Conservation (phyloP, 2,888 invertebrate genomes). For the Ischnura elegans region DNA sequence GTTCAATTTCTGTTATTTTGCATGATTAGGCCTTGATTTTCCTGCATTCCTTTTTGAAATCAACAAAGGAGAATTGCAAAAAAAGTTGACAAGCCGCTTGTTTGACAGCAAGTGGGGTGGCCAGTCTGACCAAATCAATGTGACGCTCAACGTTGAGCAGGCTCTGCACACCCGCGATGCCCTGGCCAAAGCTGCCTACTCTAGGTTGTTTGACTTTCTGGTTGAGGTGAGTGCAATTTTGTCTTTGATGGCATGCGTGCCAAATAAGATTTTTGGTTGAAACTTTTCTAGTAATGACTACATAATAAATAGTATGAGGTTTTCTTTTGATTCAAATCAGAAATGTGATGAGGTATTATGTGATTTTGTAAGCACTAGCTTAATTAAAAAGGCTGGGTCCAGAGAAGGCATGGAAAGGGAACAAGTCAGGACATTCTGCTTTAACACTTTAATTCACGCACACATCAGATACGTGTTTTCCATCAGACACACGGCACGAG, state of each 20-base stretch:
- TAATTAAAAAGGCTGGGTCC: background rate
- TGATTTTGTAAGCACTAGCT: no score
- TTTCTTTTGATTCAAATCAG: no score
- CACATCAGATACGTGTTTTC: no score
- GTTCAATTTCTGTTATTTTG: background rate
- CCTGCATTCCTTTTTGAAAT: conserved; percentile 83
- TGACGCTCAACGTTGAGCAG: conserved; percentile 83
- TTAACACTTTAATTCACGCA: no score
- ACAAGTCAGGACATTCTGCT: no score
- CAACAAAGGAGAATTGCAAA: conserved; percentile 79
- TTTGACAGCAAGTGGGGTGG: conserved; percentile 86
- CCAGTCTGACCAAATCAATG: conserved; percentile 83
- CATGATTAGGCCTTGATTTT: conserved; percentile 77
- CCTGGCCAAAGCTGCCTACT: conserved; percentile 83
- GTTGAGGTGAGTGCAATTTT: conserved; percentile 77
- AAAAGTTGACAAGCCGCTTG: conserved; percentile 82
- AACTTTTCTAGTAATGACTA: no score
- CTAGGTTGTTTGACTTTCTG: conserved; percentile 83
- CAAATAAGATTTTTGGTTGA: no score
- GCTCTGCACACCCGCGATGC: conserved; percentile 84
- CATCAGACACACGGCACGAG: no score
- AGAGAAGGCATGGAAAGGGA: no score
- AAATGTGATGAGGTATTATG: no score
- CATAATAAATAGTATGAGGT: no score
- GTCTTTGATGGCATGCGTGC: no score